Evolutionary conservation across 2,113 vertebrate genomes (phyloP).

Genomic region (Hyperopisus bebe): DNA sequence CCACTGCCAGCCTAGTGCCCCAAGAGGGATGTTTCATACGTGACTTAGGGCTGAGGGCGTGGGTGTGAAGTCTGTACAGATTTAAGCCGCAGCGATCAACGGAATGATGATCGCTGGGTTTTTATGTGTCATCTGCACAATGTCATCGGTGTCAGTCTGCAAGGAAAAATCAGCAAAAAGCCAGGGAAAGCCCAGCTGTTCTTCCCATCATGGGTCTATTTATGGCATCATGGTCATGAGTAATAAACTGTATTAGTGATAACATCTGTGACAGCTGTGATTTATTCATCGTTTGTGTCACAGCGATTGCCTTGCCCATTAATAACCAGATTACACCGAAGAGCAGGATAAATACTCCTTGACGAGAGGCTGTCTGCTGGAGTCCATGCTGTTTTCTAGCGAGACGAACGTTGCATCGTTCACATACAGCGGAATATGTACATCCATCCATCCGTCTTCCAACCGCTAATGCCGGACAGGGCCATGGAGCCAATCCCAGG

Average conservation of each 20-base stretch:
- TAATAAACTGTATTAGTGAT: conserved; percentile 1
- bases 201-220: background rate
- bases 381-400: background rate
- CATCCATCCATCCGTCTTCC: background rate
- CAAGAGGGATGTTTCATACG: background rate
- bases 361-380: background rate
- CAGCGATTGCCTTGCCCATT: background rate
- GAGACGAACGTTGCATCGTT: background rate
- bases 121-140: background rate
- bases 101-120: background rate
- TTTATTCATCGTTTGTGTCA: conserved; percentile 13
- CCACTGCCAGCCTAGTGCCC: background rate
- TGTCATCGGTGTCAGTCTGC: background rate
- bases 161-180: background rate
- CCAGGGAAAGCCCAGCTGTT: background rate
- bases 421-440: background rate
- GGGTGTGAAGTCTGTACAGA: background rate
- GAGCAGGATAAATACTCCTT: background rate
- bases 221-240: background rate
- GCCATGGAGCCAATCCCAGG: background rate
- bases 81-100: background rate
- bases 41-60: background rate
- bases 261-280: conserved; percentile 18
- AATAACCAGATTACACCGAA: conserved; percentile 2
- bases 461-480: background rate